Base-by-base conservation (phyloP, 2,797 vertebrate genomes). In the Anabas testudineus region DNA sequence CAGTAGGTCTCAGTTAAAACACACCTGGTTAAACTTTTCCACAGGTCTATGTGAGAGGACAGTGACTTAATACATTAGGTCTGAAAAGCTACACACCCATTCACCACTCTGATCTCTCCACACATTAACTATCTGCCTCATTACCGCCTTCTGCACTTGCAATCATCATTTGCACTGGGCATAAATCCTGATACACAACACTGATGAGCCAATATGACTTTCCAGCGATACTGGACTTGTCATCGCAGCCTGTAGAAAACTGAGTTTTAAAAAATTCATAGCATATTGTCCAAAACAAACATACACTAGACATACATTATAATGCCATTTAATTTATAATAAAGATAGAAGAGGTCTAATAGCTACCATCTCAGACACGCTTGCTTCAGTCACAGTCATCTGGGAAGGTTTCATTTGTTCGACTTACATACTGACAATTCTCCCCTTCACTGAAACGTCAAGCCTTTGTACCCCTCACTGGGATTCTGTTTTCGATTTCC, bases 401-500 rank as follows among this genome's bases (percentile, higher is more conserved):
- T 48, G 24, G 21, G 52, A 36, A 26, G 5, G 13, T 13, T 53
- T 48, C n/a, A n/a, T 21, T 43, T 30, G 32, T 5, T 41, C 18
- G 8, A 51, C 30, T 42, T 28, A 24, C 19, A 30, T 64, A 58
- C 2, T 15, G 37, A n/a, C 15, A 51, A 10, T 1, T 49, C 8
- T 45, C 2, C 42, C 24, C 2, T 36, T 36, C 26, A 18, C 26
- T 5, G 26, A 43, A 26, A 21, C 39, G 52, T 21, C 9, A 32
- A 28, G 8, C 34, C 34, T 21, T 47, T 6, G 18, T 24, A 47
- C 52, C 24, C 39, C 24, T 42, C 24, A 41, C 15, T 41, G 32
- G 5, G 5, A 28, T n/a, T 67, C 55, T 66, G 39, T 55, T 16
- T 56, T 21, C 34, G 12, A 52, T 21, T 48, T 19, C 15, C 28